phyloP scores from a whole-genome alignment of 2,113 vertebrate genomes.

The Panurus biarmicus region DNA sequence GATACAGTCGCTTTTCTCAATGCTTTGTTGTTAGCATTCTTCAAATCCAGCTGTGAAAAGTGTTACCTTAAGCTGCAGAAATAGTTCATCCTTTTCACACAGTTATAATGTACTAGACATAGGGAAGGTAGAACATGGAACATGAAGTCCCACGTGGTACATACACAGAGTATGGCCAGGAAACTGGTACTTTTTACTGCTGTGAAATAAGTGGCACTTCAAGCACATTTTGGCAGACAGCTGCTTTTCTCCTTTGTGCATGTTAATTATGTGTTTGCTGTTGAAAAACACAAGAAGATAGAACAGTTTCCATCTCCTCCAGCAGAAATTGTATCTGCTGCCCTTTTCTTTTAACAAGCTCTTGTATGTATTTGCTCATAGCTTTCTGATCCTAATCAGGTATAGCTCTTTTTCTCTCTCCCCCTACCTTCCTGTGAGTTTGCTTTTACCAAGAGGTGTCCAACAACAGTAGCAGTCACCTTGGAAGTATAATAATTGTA shows the following conservation, averaged over 20 bases:
- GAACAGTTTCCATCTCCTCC: neutral
- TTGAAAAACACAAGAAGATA: neutral
- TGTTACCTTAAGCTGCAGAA: neutral
- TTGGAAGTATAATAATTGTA: neutral
- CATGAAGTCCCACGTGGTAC: neutral
- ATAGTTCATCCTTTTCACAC: neutral
- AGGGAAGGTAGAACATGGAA: neutral
- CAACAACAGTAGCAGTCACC: neutral
- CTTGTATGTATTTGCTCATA: neutral
- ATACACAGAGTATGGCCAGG: neutral
- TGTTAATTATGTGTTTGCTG: neutral
- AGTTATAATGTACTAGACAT: neutral
- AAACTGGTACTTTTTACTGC: neutral
- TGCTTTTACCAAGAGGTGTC: neutral
- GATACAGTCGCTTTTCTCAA: neutral
- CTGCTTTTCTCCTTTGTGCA: neutral
- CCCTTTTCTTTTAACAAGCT: neutral
- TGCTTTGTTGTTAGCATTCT: neutral
- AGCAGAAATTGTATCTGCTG: neutral
- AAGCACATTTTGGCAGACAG: neutral
- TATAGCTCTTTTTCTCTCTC: neutral
- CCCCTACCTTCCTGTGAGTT: neutral
- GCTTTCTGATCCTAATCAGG: neutral
- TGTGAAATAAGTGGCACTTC: neutral
- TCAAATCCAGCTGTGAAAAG: constrained; percentile 31